Percentiles rank a stretch among this genome's conserved stretches.
Conservation (phyloP, 1,140 invertebrate genomes). For the Eumaeus atala region DNA sequence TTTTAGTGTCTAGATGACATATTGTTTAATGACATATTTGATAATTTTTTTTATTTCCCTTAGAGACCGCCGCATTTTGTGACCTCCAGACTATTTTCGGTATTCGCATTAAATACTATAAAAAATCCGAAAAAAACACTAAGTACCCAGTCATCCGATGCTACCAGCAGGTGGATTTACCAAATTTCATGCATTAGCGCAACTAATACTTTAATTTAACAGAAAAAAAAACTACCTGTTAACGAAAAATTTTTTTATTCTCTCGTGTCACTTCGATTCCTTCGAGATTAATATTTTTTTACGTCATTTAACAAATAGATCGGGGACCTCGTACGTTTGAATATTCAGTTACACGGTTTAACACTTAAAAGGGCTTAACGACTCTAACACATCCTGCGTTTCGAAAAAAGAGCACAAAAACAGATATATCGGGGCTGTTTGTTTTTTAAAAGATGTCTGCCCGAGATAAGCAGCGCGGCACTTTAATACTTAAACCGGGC, state of each 20-base stretch:
- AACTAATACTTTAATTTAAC: constrained; percentile 11
- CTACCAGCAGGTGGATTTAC: constrained; percentile 5
- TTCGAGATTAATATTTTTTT: constrained; percentile 64
- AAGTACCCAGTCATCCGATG: background rate
- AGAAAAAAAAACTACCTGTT: constrained; percentile 35
- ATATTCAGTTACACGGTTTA: constrained; percentile 74
- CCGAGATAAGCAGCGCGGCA: constrained; percentile 66
- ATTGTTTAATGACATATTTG: no score
- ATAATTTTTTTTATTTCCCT: no score
- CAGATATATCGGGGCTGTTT: constrained; percentile 67
- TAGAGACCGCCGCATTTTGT: no score
- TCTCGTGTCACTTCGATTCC: constrained; percentile 70
- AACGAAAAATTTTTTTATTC: constrained; percentile 65
- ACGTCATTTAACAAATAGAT: constrained; percentile 71
- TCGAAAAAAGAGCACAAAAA: constrained; percentile 66
- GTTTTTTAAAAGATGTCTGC: constrained; percentile 74
- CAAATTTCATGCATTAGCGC: constrained; percentile 6
- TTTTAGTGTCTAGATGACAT: no score
- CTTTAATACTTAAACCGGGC: constrained; percentile 66
- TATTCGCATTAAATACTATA: no score
- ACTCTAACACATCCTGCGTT: constrained; percentile 72
- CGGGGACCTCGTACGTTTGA: constrained; percentile 58
- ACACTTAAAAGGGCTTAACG: constrained; percentile 74
- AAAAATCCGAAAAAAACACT: no score
- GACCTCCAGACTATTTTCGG: no score